These are phyloP conservation scores for Tanaodytes sp. DNA, from an alignment of 2,888 invertebrate species.

Conservation along the genomic window DNA sequence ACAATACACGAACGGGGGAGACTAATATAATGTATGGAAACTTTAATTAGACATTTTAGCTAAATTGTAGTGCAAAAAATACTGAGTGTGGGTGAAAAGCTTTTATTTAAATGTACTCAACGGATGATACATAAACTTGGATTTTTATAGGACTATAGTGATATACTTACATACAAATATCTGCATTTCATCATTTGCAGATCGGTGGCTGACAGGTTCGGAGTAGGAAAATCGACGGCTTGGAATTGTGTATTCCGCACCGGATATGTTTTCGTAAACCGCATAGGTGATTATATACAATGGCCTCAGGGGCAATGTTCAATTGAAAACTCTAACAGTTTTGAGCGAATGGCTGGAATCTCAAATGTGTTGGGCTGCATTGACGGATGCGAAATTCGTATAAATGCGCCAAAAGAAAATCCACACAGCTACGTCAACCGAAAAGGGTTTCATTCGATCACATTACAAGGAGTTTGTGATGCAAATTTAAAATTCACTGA, in stretches of 20 bases:
- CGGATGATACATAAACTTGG: too few species aligned
- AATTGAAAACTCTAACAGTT: neutral
- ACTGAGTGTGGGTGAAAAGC: too few species aligned
- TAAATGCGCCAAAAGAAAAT: neutral
- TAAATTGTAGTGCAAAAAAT: too few species aligned
- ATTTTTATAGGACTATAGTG: too few species aligned
- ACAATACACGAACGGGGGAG: too few species aligned
- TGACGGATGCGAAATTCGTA: neutral
- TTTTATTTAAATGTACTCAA: too few species aligned
- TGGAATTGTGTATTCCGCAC: conserved; percentile 1
- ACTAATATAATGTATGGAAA: too few species aligned
- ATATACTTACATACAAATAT: too few species aligned
- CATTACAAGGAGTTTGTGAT: conserved; percentile 14
- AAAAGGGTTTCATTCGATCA: neutral
- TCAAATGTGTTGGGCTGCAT: neutral
- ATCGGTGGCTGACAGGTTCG: neutral
- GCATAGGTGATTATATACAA: neutral
- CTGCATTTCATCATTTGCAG: too few species aligned
- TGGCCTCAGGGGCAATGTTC: neutral
- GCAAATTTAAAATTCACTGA: conserved; percentile 3
- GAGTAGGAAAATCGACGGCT: neutral
- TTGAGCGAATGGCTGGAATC: neutral
- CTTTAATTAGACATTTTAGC: too few species aligned
- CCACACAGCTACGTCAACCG: neutral
- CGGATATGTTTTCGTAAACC: neutral